A percentile compares a stretch with the other conserved stretches of the same genome.
Evolutionary conservation across 2,888 invertebrate genomes (phyloP).

Genomic region (Nomada goodeniana): DNA sequence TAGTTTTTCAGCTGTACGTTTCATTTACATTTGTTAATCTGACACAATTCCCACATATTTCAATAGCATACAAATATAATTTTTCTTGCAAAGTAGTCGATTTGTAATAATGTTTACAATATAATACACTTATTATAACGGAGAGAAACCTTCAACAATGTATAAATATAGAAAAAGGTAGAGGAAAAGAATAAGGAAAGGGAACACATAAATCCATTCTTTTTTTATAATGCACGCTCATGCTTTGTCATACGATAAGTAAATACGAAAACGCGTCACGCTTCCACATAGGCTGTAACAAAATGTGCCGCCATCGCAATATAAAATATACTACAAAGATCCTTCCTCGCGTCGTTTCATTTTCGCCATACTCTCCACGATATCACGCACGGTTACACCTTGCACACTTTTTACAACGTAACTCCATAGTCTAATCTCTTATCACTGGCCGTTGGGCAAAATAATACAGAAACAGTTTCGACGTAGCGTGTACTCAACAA

Average conservation of each 20-base stretch:
- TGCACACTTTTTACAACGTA: conserved; percentile 14
- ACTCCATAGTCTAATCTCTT: conserved; percentile 25
- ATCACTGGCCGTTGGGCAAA: conserved; percentile 65
- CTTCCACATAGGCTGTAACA: not conserved
- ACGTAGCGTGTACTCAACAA: not conserved
- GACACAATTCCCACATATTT: conserved; percentile 5
- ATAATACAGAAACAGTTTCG: conserved; percentile 32
- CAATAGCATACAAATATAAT: conserved; percentile 40
- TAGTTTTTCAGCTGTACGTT: conserved; percentile 16
- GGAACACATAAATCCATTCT: conserved; percentile 8
- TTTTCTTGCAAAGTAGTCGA: not conserved
- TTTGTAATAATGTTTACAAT: conserved; percentile 24
- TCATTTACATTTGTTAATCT: not conserved
- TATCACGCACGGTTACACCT: not conserved
- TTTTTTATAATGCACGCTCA: not conserved
- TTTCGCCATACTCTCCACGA: not conserved
- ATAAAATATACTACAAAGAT: conserved; percentile 10
- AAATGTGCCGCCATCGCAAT: not conserved
- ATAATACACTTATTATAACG: conserved; percentile 33
- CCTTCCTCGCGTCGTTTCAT: not conserved
- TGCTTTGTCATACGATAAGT: conserved; percentile 19
- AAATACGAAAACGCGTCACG: not conserved
- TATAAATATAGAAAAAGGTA: conserved; percentile 18
- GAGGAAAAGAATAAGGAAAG: not conserved
- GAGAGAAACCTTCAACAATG: conserved; percentile 4